phyloP scores from a whole-genome alignment of 2,888 invertebrate species.

The Gastracanthus pulcherrimus region DNA sequence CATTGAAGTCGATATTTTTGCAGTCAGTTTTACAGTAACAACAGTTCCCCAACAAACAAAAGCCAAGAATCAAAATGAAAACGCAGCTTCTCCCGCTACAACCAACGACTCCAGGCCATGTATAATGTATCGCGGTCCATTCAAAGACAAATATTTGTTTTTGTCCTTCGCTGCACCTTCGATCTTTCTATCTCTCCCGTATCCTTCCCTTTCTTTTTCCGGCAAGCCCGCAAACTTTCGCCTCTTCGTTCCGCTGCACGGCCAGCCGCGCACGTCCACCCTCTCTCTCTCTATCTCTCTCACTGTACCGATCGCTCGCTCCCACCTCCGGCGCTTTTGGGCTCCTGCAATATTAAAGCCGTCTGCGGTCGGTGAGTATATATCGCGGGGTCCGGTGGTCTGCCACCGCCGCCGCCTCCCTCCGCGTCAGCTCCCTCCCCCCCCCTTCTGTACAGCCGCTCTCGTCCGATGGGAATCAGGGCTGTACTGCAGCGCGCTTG shows the following conservation, averaged over 20 bases:
- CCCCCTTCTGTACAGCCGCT: not conserved
- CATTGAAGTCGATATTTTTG: too few relatives aligned
- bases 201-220: not conserved
- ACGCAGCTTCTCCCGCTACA: too few relatives aligned
- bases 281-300: not conserved
- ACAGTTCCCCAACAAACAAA: too few relatives aligned
- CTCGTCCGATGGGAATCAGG: constrained; percentile 4
- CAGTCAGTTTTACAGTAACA: too few relatives aligned
- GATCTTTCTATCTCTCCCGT: not conserved
- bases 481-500: not conserved
- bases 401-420: not conserved
- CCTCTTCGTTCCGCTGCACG: not conserved
- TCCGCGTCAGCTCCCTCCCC: not conserved
- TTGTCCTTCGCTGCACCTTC: not conserved
- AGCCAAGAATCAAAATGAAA: too few relatives aligned
- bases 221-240: too few relatives aligned
- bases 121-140: not conserved
- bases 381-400: not conserved
- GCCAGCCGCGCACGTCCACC: not conserved
- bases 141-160: not conserved
- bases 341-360: constrained; percentile 46
- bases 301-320: not conserved
- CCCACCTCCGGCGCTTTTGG: not conserved
- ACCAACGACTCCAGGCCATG: not conserved
- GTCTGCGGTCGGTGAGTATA: constrained; percentile 41